Evolutionary conservation across 2,797 vertebrate genomes (phyloP).

Genomic region (Cynodonichthys magdalenae): DNA sequence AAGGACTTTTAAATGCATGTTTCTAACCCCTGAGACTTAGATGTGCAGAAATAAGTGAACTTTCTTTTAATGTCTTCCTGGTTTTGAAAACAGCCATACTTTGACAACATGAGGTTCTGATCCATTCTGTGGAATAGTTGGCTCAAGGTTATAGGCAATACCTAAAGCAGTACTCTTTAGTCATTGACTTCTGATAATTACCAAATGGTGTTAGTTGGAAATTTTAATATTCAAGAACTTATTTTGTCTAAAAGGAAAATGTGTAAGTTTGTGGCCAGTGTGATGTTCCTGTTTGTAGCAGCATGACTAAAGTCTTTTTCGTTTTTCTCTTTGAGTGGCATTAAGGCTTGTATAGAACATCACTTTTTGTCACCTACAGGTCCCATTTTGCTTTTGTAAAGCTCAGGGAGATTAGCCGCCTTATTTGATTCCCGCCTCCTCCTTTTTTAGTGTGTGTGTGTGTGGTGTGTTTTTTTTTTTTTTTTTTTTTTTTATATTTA

Average conservation of each 20-base stretch:
- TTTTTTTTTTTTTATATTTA: conserved; percentile 76
- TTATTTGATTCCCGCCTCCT: conserved; percentile 21
- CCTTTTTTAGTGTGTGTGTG: conserved; percentile 48
- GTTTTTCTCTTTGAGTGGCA: conserved; percentile 57
- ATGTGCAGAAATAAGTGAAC: conserved; percentile 13
- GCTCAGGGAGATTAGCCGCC: conserved; percentile 97
- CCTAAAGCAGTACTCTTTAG: conserved; percentile 14
- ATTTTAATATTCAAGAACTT: conserved; percentile 22
- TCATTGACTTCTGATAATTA: conserved; percentile 14
- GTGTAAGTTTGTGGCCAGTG: conserved; percentile 23
- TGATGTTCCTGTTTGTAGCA: conserved; percentile 47
- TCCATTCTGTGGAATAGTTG: conserved; percentile 11
- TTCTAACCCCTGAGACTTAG: conserved; percentile 51
- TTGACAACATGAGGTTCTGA: conserved; percentile 21
- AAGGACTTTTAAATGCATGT: conserved; percentile 67
- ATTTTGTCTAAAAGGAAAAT: conserved; percentile 21
- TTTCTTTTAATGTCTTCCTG: conserved; percentile 52
- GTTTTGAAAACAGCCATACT: conserved; percentile 39
- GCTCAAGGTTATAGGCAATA: conserved; percentile 15
- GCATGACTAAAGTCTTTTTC: conserved; percentile 46
- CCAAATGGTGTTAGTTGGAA: conserved; percentile 22
- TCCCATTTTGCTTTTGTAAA: conserved; percentile 91
- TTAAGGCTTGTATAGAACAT: conserved; percentile 75
- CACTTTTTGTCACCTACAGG: conserved; percentile 81
- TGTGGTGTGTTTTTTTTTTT: conserved; percentile 65